Percentiles rank a stretch among this genome's conserved stretches.
Conservation (phyloP, 2,888 invertebrate genomes). For the Hirtodrosophila confusa region DNA sequence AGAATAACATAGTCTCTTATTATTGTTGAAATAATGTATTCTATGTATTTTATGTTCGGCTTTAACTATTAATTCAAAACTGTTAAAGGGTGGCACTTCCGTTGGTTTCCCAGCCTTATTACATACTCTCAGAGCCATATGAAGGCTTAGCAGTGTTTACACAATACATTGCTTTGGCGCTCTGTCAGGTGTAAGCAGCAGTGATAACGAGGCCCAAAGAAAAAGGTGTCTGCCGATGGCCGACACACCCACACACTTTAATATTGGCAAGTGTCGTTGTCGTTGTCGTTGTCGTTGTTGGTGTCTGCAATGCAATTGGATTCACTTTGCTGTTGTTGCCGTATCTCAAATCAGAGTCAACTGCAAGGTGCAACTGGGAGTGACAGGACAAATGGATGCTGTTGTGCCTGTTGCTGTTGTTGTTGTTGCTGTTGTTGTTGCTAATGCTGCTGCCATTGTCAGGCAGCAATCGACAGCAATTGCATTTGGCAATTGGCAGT, state of each 20-base stretch:
- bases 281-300: not conserved
- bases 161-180: conserved; percentile 10
- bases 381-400: conserved; percentile 7
- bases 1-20: too few relatives aligned
- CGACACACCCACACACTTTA: not conserved
- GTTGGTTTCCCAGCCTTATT: too few relatives aligned
- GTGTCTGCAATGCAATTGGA: not conserved
- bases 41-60: too few relatives aligned
- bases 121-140: too few relatives aligned
- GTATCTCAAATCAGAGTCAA: conserved; percentile 5
- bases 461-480: conserved; percentile 39
- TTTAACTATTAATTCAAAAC: too few relatives aligned
- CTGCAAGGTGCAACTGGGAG: conserved; percentile 12
- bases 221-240: not conserved
- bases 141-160: not conserved
- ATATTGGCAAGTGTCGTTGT: not conserved
- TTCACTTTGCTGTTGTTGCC: not conserved
- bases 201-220: not conserved
- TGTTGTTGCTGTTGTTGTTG: not conserved
- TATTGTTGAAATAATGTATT: too few relatives aligned
- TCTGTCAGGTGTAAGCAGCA: conserved; percentile 5
- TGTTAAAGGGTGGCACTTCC: too few relatives aligned
- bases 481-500: conserved; percentile 61
- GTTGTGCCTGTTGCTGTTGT: not conserved
- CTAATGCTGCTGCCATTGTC: conserved; percentile 13